Base-by-base conservation (phyloP, 2,888 invertebrate genomes). In the Pyrochroa serraticornis region DNA sequence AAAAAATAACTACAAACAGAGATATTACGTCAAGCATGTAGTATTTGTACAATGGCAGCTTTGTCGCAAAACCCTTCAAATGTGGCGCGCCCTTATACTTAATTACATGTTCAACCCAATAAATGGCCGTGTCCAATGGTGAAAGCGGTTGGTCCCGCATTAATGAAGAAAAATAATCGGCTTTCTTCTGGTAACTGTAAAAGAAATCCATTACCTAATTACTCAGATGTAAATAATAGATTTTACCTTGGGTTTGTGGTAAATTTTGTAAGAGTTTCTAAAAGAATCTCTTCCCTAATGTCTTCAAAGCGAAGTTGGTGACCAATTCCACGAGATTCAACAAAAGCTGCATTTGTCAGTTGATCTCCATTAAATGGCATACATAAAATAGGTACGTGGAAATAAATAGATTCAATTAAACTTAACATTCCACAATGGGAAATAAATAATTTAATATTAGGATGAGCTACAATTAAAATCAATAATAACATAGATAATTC, bases 401-500 rank as follows among this genome's bases (percentile, higher is more conserved):
- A 77, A 57, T 80, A 76, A 14, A 83, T 77, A 0, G 85, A 79
- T 71, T 86, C 86, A 60, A 82, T 82, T 7, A 81, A 76, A 58
- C 84, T 84, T 66, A 85, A 78, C 41, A 84, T 75, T 0, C 86
- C 87, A 30, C 84, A 85, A 66, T 85, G 83, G 6, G 84, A 84
- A 56, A 87, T 82, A 62, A 87, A 85, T 0, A 83, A 69, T 62
- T 80, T 81, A 0, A 84, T 77, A 53, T 83, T 84, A 1, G 78
- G 77, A 73, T 87, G 85, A 1, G 80, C 83, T 83, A 65, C 34
- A 68, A 68, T 10, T 31, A 47, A 47, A 22, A 31, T 42, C 10
- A 9, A 10, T n/a, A 43, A 36, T 31, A 8, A 36, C 32, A 35
- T 13, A 8, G 14, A 35, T 35, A 44, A 44, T 37, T 14, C 6